phyloP scores from a whole-genome alignment of 1,140 invertebrate species.

The Rhagoletis pomonella region DNA sequence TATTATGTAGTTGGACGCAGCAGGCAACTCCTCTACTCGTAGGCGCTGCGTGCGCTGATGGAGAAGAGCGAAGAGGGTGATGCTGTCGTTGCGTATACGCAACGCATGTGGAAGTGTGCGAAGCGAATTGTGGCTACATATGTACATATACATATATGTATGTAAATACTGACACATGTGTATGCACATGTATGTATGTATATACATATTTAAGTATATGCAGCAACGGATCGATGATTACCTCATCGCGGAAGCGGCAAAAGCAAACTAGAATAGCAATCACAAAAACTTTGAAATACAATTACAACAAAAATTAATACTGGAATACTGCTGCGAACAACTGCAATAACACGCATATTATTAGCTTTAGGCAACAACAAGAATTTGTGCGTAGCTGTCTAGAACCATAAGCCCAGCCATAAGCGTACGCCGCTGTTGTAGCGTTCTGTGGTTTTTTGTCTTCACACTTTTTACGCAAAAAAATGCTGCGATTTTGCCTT shows the following conservation, averaged over 20 bases:
- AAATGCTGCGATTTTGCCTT: not conserved
- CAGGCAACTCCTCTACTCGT: not conserved
- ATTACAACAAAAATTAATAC: not conserved
- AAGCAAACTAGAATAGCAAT: not conserved
- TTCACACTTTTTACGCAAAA: not conserved
- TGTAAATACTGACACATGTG: not conserved
- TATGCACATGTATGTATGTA: not conserved
- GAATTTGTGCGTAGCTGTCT: constrained; percentile 29
- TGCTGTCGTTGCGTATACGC: too few relatives aligned
- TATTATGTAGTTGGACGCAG: not conserved
- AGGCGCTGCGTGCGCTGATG: not conserved
- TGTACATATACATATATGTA: not conserved
- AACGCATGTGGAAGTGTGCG: not conserved
- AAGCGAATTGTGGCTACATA: not conserved
- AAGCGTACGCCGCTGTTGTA: too few relatives aligned
- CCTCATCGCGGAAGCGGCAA: constrained; percentile 40
- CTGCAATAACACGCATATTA: not conserved
- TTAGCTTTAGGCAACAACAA: not conserved
- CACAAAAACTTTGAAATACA: not conserved
- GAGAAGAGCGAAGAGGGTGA: too few relatives aligned
- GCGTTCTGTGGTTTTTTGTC: not conserved
- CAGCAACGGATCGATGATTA: not conserved
- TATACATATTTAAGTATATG: not conserved
- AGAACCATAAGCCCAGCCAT: not conserved
- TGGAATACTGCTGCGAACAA: not conserved